Evolutionary conservation across 2,888 invertebrate genomes (phyloP).

Genomic region (Platypus cylindrus): DNA sequence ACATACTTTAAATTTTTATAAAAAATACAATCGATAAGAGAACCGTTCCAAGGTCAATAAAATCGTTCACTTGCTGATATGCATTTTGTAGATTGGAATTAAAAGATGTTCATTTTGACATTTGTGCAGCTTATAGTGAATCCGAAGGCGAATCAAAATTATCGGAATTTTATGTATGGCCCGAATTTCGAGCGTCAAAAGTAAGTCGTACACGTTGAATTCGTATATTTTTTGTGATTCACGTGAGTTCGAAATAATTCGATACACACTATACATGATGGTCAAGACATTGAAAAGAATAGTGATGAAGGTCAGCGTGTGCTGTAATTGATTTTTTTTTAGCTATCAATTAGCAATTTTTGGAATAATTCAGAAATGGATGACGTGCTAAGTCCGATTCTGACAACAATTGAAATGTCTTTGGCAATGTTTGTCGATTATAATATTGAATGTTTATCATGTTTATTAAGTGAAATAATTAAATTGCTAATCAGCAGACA

Average conservation of each 20-base stretch:
- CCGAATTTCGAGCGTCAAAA: not conserved
- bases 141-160: not conserved
- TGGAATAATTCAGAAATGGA: constrained; percentile 13
- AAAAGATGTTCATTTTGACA: constrained; percentile 3
- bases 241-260: too few species aligned
- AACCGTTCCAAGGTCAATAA: too few species aligned
- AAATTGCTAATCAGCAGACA: constrained; percentile 5
- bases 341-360: constrained; percentile 12
- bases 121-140: constrained; percentile 4
- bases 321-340: constrained; percentile 11
- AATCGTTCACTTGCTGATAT: too few species aligned
- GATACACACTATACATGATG: too few species aligned
- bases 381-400: constrained; percentile 4
- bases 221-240: constrained; percentile 2
- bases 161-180: constrained; percentile 5
- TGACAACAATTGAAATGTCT: constrained; percentile 6
- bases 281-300: too few species aligned
- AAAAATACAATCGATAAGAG: not conserved
- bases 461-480: constrained; percentile 5
- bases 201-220: constrained; percentile 2
- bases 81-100: constrained; percentile 5
- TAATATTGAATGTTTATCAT: constrained; percentile 12
- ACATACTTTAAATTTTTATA: too few species aligned
- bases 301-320: too few species aligned
- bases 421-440: constrained; percentile 5